Conservation (phyloP, 2,797 vertebrate species). For the Malacoraja senta region DNA sequence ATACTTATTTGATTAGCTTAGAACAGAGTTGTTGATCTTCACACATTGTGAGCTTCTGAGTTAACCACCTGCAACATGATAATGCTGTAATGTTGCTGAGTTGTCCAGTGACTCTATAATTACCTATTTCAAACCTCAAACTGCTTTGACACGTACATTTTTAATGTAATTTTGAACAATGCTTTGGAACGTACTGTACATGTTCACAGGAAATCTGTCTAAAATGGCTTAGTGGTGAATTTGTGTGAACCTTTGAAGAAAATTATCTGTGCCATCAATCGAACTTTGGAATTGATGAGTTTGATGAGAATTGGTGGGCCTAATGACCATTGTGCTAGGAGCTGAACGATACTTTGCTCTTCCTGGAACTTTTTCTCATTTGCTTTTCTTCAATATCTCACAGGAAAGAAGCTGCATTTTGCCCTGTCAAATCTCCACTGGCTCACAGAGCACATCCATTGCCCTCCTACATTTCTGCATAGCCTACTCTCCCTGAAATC, state of each 20-base stretch:
- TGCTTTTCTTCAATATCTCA: not conserved
- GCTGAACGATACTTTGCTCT: not conserved
- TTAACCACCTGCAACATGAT: not conserved
- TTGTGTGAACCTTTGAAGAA: not conserved
- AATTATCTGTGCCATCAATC: not conserved
- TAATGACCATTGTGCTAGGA: not conserved
- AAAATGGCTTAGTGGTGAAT: not conserved
- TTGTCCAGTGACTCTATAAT: not conserved
- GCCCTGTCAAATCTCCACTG: no score
- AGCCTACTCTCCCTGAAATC: no score
- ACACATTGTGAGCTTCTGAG: not conserved
- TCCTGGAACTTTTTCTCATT: not conserved
- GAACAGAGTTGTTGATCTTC: not conserved
- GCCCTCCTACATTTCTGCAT: no score
- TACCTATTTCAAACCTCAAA: not conserved
- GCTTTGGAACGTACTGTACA: not conserved
- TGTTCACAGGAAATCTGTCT: not conserved
- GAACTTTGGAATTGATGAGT: not conserved
- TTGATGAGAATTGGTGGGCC: not conserved
- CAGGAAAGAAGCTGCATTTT: not conserved
- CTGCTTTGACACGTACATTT: no score
- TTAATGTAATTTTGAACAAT: not conserved
- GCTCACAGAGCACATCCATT: no score
- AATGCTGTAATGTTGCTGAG: not conserved
- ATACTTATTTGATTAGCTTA: not conserved